Base-by-base conservation (phyloP, 2,888 invertebrate genomes). In the Tupiocoris notatus region DNA sequence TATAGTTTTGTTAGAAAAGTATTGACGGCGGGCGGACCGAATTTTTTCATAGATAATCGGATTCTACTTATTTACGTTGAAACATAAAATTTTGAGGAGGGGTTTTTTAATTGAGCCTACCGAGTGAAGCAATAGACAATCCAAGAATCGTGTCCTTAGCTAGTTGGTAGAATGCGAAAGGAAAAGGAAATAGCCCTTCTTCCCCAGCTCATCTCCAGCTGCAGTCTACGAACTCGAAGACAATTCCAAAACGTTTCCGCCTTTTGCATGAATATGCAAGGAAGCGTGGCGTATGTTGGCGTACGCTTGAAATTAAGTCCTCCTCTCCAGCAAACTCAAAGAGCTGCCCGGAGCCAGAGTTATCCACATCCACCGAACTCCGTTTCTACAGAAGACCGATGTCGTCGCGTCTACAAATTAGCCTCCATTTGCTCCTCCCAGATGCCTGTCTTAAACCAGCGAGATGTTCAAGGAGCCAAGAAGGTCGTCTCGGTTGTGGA, bases 211-310 rank as follows among this genome's bases (percentile, higher is more conserved):
- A n/a, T n/a, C n/a, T n/a, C n/a, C n/a, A n/a, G n/a, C n/a, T n/a
- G n/a, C n/a, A n/a, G n/a, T n/a, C n/a, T n/a, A n/a, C n/a, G n/a
- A 65, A 25, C 25, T 18, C 59, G 58, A 70, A 70, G 70, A 59
- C 70, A 70, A 70, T 59, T 54, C 70, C 70, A 22, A 67, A 67
- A 67, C 23, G 70, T 70, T 59, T 17, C 70, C 24, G n/a, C 59
- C 24, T 25, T 9, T 20, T 23, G 24, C 56, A 70, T 70, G 70
- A 70, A 70, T 70, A 70, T 70, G 70, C 70, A 70, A 24, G 59
- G 25, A 25, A 70, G 39, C 59, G 58, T 70, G 59, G 39, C 59
- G 58, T 70, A 70, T 70, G 70, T 70, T 59, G 39, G 6, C 21
- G 24, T 24, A 16, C 17, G 59, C 59, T 24, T 20, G 59, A 70